Conservation (phyloP, 2,113 vertebrate genomes). For the Tragelaphus imberbis region DNA sequence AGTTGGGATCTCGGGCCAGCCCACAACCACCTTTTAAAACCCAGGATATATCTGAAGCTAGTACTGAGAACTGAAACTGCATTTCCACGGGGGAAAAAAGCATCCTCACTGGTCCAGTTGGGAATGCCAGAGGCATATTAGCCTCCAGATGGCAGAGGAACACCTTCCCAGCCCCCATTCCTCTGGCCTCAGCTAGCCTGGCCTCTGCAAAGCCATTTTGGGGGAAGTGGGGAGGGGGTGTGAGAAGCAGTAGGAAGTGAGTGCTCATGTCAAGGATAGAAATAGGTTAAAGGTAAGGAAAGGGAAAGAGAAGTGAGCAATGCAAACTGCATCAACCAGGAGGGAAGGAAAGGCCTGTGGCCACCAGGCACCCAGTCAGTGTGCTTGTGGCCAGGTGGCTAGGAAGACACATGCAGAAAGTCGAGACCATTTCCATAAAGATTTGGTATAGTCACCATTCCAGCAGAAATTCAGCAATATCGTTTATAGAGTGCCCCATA, state of each 20-base stretch:
- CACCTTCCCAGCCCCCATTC: neutral
- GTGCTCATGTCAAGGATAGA: neutral
- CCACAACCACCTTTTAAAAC: neutral
- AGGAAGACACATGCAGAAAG: neutral
- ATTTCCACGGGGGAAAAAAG: neutral
- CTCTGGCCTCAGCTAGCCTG: neutral
- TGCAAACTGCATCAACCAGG: neutral
- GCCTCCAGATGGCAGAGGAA: neutral
- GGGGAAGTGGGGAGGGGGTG: neutral
- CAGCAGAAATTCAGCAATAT: neutral
- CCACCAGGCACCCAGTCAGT: no score
- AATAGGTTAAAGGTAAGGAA: neutral
- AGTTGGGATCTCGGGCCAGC: neutral
- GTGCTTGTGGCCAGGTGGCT: neutral
- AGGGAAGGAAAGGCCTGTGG: neutral
- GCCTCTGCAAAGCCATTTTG: neutral
- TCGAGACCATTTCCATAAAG: neutral
- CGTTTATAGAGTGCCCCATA: neutral
- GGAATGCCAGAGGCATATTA: neutral
- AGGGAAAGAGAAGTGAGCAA: neutral
- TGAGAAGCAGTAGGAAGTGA: neutral
- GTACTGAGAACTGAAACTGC: neutral
- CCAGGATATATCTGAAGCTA: neutral
- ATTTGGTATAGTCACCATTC: neutral
- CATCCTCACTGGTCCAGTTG: neutral